A percentile compares a stretch with the other conserved stretches of the same genome.
phyloP scores from a whole-genome alignment of 2,113 vertebrate species.

The Collichthys lucidus region DNA sequence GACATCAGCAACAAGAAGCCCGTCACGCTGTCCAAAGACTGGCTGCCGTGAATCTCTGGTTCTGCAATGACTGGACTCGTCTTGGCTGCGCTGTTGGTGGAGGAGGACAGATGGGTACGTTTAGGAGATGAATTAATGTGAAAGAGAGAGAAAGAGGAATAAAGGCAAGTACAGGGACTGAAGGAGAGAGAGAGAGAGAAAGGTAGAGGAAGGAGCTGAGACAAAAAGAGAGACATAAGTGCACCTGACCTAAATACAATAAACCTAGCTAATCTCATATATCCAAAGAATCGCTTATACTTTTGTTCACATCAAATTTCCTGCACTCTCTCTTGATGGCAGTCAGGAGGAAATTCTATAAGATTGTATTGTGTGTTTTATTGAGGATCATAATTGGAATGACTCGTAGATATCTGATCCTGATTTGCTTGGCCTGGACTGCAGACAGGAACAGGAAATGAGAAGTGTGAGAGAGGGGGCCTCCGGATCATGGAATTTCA shows the following conservation, averaged over 20 bases:
- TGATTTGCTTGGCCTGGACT: conserved; percentile 33
- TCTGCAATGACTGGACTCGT: conserved; percentile 92
- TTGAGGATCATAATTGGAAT: conserved; percentile 32
- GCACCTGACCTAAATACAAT: conserved; percentile 24
- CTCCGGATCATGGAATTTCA: conserved; percentile 22
- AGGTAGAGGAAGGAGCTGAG: background rate
- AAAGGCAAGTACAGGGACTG: background rate
- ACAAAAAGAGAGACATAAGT: conserved; percentile 21
- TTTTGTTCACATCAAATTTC: conserved; percentile 24
- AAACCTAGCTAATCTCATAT: conserved; percentile 12
- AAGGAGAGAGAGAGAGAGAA: background rate
- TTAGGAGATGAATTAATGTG: background rate
- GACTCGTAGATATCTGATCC: conserved; percentile 23
- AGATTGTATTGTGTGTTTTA: conserved; percentile 37
- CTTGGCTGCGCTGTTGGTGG: conserved; percentile 87
- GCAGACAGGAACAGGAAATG: conserved; percentile 56
- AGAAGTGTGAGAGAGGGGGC: conserved; percentile 14
- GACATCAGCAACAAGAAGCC: conserved; percentile 98
- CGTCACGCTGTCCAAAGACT: conserved; percentile 89
- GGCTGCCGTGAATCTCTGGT: conserved; percentile 93
- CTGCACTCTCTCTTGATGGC: conserved; percentile 25
- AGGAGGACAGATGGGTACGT: conserved; percentile 8
- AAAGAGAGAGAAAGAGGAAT: background rate
- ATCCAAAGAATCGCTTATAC: conserved; percentile 4
- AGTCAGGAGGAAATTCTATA: conserved; percentile 26